Base-by-base conservation (phyloP, 1,140 invertebrate genomes). In the Maconellicoccus hirsutus region DNA sequence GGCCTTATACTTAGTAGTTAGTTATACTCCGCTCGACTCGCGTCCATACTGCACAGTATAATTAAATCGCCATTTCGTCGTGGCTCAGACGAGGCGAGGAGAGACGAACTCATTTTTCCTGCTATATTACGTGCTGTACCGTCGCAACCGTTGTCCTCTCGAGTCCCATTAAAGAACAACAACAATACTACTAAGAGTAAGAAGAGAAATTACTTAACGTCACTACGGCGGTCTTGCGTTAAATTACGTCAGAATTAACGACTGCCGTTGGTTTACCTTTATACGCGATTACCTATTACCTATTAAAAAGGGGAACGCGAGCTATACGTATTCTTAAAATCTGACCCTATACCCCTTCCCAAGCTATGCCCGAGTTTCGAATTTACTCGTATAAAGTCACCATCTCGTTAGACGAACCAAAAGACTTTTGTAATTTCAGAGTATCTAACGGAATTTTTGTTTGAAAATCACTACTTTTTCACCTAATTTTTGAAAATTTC, bases 151-250 rank as follows among this genome's bases (percentile, higher is more conserved):
- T 52, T 52, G 42, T 52, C 42, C 42, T 52, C 42, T 52, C 16
- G 42, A 52, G 42, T 52, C 42, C 42, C 42, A 52, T 52, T 52
- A 52, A 52, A 33, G 29, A 33, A 52, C 42, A 52, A 52, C 42
- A 52, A 52, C 42, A 52, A 52, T 52, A 52, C 42, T 14, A 33
- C 29, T 33, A 52, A 52, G n/a, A 19, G 42, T 52, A 52, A 52
- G 42, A 52, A 52, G 42, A 52, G 42, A 52, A 52, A 52, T 52
- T 52, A 19, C 12, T 52, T 52, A 52, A 33, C n/a, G 42, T 52
- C 42, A 19, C n/a, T 16, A 19, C 42, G 42, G 42, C n/a, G 42
- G 42, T 52, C 42, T 52, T 52, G 42, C 42, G 42, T 52, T 52
- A 52, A 52, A 52, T 52, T 52, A 52, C 42, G 42, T 19, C 42